These are phyloP conservation scores for Champsocephalus gunnari DNA, from an alignment of 2,797 vertebrate species.

Conservation along the genomic window DNA sequence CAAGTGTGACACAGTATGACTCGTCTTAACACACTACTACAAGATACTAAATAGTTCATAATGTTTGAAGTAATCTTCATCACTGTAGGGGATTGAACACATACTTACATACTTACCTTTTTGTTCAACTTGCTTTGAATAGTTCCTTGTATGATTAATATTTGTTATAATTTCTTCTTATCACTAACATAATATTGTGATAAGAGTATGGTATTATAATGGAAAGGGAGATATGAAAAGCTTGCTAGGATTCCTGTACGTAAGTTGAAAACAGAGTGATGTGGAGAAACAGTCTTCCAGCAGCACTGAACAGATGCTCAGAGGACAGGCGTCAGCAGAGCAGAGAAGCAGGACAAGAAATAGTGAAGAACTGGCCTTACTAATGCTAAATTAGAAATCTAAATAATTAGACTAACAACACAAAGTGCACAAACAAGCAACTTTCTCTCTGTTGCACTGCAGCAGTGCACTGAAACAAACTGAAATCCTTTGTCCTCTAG, in stretches of 20 bases:
- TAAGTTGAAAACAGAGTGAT: slow-evolving; percentile 28
- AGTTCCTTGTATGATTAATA: slow-evolving; percentile 16
- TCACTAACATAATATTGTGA: neutral
- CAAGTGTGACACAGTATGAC: neutral
- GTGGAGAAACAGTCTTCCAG: slow-evolving; percentile 35
- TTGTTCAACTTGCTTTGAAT: slow-evolving; percentile 17
- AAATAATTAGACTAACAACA: slow-evolving; percentile 51
- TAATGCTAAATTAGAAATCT: slow-evolving; percentile 49
- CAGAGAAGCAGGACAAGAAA: slow-evolving; percentile 39
- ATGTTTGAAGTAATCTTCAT: too few species aligned
- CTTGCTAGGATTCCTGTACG: neutral
- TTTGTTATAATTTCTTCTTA: slow-evolving; percentile 1
- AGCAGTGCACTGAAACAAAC: slow-evolving; percentile 31
- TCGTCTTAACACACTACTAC: neutral
- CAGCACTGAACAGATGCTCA: slow-evolving; percentile 59
- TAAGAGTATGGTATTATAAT: slow-evolving; percentile 12
- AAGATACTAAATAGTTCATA: slow-evolving; percentile 2
- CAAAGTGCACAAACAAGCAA: slow-evolving; percentile 50
- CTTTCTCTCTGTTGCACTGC: slow-evolving; percentile 28
- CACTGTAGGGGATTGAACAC: too few species aligned
- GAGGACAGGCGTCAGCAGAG: slow-evolving; percentile 58
- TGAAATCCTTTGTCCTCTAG: slow-evolving; percentile 23
- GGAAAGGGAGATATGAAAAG: slow-evolving; percentile 15
- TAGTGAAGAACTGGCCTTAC: slow-evolving; percentile 42
- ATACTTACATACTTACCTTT: too few species aligned